Conservation (phyloP, 2,888 invertebrate genomes). For the Parnassius glacialis region DNA sequence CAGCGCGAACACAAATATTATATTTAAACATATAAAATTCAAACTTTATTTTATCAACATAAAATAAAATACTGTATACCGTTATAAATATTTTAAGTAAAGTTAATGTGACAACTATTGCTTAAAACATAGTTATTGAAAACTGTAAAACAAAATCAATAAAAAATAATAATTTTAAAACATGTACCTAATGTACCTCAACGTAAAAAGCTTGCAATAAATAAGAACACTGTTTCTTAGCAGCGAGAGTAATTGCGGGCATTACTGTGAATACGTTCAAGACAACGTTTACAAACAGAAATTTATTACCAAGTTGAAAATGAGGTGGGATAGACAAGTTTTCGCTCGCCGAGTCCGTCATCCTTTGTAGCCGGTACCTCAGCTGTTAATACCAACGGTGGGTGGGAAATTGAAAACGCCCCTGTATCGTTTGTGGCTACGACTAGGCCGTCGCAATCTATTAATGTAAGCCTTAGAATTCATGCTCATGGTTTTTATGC, state of each 20-base stretch:
- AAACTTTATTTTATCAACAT: too few relatives aligned
- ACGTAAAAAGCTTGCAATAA: conserved; percentile 3
- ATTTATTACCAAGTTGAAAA: conserved; percentile 10
- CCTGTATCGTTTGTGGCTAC: conserved; percentile 3
- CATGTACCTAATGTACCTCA: background rate
- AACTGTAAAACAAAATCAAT: too few relatives aligned
- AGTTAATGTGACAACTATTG: too few relatives aligned
- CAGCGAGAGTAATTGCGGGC: conserved; percentile 18
- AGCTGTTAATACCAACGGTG: background rate
- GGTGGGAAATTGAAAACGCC: conserved; percentile 6
- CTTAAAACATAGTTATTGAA: too few relatives aligned
- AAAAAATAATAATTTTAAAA: too few relatives aligned
- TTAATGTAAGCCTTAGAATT: background rate
- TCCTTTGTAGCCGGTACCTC: conserved; percentile 10
- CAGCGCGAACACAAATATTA: too few relatives aligned
- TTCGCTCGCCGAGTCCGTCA: conserved; percentile 3
- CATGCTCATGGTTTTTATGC: background rate
- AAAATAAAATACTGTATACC: too few relatives aligned
- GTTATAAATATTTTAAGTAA: too few relatives aligned
- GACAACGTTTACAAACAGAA: background rate
- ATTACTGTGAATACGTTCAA: conserved; percentile 10
- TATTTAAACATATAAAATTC: too few relatives aligned
- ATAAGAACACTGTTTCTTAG: conserved; percentile 10
- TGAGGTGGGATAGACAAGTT: conserved; percentile 12
- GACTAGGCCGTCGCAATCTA: background rate